A percentile compares a stretch with the other conserved stretches of the same genome.
These are phyloP conservation scores for Micropoecilia bifurca DNA, from an alignment of 2,797 vertebrate genomes.

Conservation along the genomic window DNA sequence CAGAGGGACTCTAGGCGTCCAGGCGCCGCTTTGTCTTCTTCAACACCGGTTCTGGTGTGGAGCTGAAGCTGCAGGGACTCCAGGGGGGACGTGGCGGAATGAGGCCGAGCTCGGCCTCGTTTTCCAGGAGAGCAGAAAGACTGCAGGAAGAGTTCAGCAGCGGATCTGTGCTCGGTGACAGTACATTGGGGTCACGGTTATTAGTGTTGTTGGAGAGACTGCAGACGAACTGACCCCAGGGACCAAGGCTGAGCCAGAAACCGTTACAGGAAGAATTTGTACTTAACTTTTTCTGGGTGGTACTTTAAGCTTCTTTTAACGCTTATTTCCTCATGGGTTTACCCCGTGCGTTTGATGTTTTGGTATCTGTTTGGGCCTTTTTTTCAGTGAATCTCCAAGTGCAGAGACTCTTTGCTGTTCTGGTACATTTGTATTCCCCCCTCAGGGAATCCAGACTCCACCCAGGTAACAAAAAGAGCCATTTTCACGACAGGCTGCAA, in stretches of 20 bases:
- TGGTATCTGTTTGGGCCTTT: constrained; percentile 9
- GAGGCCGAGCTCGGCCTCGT: constrained; percentile 14
- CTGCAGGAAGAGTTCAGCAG: constrained; percentile 25
- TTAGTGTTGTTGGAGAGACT: constrained; percentile 37
- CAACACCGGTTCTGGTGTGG: constrained; percentile 20
- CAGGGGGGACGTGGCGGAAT: neutral
- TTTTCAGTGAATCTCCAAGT: neutral
- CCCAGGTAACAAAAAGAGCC: constrained; percentile 49
- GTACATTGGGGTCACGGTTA: constrained; percentile 35
- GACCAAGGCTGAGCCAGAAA: constrained; percentile 56
- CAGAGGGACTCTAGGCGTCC: constrained; percentile 34
- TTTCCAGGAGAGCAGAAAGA: constrained; percentile 24
- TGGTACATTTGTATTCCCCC: constrained; percentile 40
- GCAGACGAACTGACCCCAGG: constrained; percentile 54
- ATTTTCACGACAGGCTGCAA: constrained; percentile 28
- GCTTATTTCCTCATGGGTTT: constrained; percentile 12
- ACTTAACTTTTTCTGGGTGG: constrained; percentile 17
- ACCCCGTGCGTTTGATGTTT: constrained; percentile 31
- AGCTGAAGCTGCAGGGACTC: constrained; percentile 32
- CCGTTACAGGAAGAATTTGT: constrained; percentile 20
- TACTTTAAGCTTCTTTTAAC: constrained; percentile 25
- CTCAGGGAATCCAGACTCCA: constrained; percentile 68
- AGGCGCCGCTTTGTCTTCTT: constrained; percentile 40
- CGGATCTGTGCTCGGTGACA: constrained; percentile 27
- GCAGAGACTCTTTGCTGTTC: constrained; percentile 21